These are phyloP conservation scores for Globia sparganii DNA, from an alignment of 2,888 invertebrate species.

Conservation along the genomic window DNA sequence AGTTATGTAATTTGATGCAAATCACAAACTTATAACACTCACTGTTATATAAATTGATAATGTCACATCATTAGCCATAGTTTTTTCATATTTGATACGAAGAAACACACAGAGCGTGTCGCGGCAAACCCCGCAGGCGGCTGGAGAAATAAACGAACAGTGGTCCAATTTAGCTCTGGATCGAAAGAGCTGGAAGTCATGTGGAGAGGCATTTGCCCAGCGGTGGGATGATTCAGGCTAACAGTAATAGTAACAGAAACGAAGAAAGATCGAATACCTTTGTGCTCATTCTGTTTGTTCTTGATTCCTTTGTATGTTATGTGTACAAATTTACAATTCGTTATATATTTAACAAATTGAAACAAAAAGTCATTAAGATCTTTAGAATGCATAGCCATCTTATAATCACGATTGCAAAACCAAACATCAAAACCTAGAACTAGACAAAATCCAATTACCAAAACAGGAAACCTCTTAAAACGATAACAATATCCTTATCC, in stretches of 20 bases:
- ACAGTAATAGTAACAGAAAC: neutral
- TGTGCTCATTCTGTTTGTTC: neutral
- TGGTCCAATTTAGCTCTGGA: too few relatives aligned
- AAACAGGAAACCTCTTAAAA: slow-evolving; percentile 23
- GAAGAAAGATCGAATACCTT: neutral
- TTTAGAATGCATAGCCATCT: neutral
- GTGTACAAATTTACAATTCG: too few relatives aligned
- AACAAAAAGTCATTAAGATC: neutral
- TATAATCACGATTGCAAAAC: neutral
- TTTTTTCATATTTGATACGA: neutral
- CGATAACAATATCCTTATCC: slow-evolving; percentile 9
- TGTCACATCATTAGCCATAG: neutral
- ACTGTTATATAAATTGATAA: too few relatives aligned
- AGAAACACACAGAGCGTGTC: too few relatives aligned
- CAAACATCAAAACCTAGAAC: neutral
- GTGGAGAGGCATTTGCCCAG: too few relatives aligned
- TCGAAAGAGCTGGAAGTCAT: too few relatives aligned
- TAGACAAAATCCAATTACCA: slow-evolving; percentile 7
- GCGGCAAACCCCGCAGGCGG: too few relatives aligned
- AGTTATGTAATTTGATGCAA: slow-evolving; percentile 25
- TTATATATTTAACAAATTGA: neutral
- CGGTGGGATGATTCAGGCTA: too few relatives aligned
- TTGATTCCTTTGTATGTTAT: neutral
- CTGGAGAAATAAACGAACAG: too few relatives aligned
- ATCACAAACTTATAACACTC: neutral